Evolutionary conservation across 2,113 vertebrate species (phyloP).

Genomic region (Scophthalmus maximus): DNA sequence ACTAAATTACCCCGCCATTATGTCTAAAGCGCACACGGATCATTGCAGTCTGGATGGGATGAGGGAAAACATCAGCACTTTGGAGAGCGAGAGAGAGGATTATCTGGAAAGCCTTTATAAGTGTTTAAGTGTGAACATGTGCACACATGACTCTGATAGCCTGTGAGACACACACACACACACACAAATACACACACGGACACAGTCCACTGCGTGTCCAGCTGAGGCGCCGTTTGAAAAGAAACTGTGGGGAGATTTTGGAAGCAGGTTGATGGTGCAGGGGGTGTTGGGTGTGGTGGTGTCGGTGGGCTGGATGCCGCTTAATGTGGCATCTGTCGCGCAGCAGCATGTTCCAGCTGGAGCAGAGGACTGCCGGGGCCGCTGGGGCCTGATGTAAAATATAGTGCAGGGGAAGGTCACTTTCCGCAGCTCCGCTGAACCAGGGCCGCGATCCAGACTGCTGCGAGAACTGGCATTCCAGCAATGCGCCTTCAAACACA

Average conservation of each 20-base stretch:
- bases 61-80: conserved; percentile 58
- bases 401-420: conserved; percentile 72
- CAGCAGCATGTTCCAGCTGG: conserved; percentile 67
- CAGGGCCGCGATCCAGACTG: conserved; percentile 39
- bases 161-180: background rate
- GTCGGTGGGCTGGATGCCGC: background rate
- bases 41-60: conserved; percentile 62
- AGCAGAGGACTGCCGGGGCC: conserved; percentile 54
- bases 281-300: background rate
- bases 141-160: conserved; percentile 20
- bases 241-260: conserved; percentile 60
- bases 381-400: conserved; percentile 56
- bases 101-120: conserved; percentile 37
- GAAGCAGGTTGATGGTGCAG: conserved; percentile 45
- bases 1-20: conserved; percentile 66
- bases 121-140: conserved; percentile 50
- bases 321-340: conserved; percentile 76
- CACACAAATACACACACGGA: conserved; percentile 9
- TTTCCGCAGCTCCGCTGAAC: conserved; percentile 47
- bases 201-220: conserved; percentile 20
- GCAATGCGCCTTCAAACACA: conserved; percentile 20
- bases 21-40: conserved; percentile 57
- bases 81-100: conserved; percentile 16
- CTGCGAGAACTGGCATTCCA: conserved; percentile 17
- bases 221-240: conserved; percentile 39